Evolutionary conservation across 2,888 invertebrate genomes (phyloP), one percentile per base, ranked within the genome.

Genomic region (Lithophane ornitopus): DNA sequence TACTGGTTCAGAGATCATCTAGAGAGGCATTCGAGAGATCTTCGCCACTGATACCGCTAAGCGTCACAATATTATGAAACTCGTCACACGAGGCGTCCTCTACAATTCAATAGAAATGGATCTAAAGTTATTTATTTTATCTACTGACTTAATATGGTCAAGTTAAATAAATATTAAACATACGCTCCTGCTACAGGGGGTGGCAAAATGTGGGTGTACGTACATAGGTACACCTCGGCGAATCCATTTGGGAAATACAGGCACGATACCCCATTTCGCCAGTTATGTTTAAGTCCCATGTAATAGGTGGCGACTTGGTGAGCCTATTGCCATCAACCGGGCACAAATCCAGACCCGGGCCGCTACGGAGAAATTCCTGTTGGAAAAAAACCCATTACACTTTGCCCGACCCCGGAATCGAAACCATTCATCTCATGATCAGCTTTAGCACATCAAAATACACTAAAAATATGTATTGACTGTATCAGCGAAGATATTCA

Each of bases 11-110:
- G 22, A 6, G 34, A 54, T 16, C 7, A 1, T 34, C 9, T 1
- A 12, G 26, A 6, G 34, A 54, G 12, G 44, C 26, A 22, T 22
- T 63, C 28, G 34, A 22, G 26, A 39, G 65, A 75, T 58, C n/a
- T n/a, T n/a, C 14, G 22, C 28, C 28, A 39, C 28, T 49, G 61
- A 74, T 73, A 56, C 14, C 12, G 14, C 44, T 46, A 28, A 28
- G 56, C 28, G 46, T 39, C 75, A 58, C 46, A 58, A 28, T 66
- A 41, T 58, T 54, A 41, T 58, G 39, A 41, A 39, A 49, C 56
- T 65, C 56, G 65, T 46, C 65, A 75, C 46, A 39, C 39, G 3
- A 11, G 22, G 26, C 16, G 28, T 67, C 67, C 66, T 52, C 44
- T 19, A 28, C 41, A 54, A 54, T 54, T 34, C 28, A 44, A 44